phyloP scores from a whole-genome alignment of 2,113 vertebrate genomes.

The Hippopotamus amphibius region DNA sequence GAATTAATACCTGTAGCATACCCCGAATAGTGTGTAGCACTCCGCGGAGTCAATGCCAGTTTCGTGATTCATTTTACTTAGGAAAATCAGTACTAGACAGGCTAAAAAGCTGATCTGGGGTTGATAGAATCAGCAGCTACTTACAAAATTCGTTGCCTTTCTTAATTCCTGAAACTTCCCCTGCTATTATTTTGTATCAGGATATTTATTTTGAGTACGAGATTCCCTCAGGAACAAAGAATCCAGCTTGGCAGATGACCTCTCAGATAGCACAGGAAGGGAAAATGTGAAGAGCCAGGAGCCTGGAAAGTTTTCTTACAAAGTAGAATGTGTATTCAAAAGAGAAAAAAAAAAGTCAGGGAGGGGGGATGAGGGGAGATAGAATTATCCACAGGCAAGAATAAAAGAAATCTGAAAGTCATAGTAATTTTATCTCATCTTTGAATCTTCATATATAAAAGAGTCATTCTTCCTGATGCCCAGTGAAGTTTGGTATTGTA shows the following conservation, averaged over 20 bases:
- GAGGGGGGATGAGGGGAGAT: not conserved
- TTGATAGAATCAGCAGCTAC: not conserved
- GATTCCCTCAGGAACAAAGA: not conserved
- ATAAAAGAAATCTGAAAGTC: constrained; percentile 58
- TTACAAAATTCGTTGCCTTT: not conserved
- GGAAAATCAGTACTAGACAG: not conserved
- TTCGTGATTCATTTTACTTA: not conserved
- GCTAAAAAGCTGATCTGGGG: not conserved
- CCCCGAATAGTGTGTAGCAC: not conserved
- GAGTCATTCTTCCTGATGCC: not conserved
- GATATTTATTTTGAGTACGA: not conserved
- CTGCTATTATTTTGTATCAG: not conserved
- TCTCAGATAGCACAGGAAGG: not conserved
- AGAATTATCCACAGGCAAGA: not conserved
- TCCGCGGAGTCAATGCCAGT: not conserved
- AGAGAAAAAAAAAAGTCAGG: not conserved
- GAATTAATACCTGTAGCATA: not conserved
- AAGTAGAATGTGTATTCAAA: not conserved
- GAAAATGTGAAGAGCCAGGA: not conserved
- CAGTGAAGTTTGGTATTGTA: not conserved
- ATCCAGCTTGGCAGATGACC: not conserved
- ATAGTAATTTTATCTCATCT: constrained; percentile 38
- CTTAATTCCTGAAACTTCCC: not conserved
- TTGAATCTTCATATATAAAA: constrained; percentile 18
- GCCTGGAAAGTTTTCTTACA: not conserved